These are phyloP conservation scores for Lacerta bilineata DNA, from an alignment of 2,797 vertebrate species.

Conservation along the genomic window DNA sequence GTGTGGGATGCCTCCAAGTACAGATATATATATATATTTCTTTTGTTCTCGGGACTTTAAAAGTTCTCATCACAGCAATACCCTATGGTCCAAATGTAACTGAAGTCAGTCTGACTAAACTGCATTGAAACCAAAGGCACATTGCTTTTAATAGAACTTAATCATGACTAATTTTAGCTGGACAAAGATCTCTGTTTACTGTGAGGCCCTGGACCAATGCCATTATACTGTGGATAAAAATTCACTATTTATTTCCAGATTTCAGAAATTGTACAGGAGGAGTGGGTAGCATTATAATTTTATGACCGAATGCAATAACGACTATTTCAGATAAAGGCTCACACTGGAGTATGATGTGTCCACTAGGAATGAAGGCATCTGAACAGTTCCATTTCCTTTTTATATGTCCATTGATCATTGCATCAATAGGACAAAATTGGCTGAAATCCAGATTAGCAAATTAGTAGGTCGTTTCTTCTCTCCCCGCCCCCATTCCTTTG, in stretches of 20 bases:
- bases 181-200: constrained; percentile 50
- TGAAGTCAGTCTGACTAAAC: not conserved
- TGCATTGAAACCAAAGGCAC: not conserved
- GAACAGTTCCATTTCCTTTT: not conserved
- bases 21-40: too few relatives aligned
- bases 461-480: not conserved
- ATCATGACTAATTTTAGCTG: not conserved
- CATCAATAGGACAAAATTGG: not conserved
- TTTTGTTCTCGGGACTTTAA: not conserved
- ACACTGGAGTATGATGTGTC: not conserved
- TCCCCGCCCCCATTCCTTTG: not conserved
- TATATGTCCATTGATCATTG: constrained; percentile 1
- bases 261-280: constrained; percentile 79
- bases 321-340: not conserved
- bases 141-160: not conserved
- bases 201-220: constrained; percentile 86
- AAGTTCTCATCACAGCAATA: not conserved
- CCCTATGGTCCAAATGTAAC: not conserved
- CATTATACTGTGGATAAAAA: constrained; percentile 89
- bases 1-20: not conserved
- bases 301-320: not conserved
- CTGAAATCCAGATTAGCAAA: not conserved
- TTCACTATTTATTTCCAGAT: constrained; percentile 93
- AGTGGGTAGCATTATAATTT: not conserved
- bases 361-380: not conserved